phyloP scores from a whole-genome alignment of 2,113 vertebrate species.

The Phainopepla nitens region DNA sequence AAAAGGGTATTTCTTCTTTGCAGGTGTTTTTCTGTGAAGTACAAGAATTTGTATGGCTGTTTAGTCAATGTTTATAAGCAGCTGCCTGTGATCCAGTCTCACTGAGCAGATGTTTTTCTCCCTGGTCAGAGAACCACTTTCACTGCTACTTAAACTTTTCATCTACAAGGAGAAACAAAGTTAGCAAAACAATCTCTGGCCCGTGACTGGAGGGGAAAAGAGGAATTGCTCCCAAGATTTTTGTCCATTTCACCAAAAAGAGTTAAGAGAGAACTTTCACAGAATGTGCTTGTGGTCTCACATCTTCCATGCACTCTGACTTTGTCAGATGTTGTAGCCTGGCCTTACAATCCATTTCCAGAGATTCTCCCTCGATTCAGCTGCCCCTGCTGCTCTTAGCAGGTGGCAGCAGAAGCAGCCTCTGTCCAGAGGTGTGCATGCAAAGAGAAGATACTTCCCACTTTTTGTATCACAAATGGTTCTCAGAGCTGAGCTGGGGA shows the following conservation, averaged over 20 bases:
- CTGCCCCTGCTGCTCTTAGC: neutral
- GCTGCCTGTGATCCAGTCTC: neutral
- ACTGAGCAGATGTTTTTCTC: neutral
- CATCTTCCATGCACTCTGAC: neutral
- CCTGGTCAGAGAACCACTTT: neutral
- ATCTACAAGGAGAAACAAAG: neutral
- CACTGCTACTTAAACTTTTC: neutral
- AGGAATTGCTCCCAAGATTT: neutral
- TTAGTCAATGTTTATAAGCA: neutral
- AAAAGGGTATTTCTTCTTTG: neutral
- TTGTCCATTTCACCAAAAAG: neutral
- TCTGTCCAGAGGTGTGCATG: neutral
- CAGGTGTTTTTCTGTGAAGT: neutral
- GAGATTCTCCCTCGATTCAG: rapidly evolving
- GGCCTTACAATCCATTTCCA: neutral
- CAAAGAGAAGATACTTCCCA: neutral
- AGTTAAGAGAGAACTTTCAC: neutral
- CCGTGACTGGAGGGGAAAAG: neutral
- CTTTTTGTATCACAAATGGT: neutral
- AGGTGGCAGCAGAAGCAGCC: neutral
- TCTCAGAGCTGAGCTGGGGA: neutral
- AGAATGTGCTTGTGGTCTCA: neutral
- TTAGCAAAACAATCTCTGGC: neutral
- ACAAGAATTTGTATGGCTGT: neutral
- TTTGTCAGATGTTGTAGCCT: neutral